Base-by-base conservation (phyloP, 2,113 vertebrate genomes). In the Perca schrenkii region DNA sequence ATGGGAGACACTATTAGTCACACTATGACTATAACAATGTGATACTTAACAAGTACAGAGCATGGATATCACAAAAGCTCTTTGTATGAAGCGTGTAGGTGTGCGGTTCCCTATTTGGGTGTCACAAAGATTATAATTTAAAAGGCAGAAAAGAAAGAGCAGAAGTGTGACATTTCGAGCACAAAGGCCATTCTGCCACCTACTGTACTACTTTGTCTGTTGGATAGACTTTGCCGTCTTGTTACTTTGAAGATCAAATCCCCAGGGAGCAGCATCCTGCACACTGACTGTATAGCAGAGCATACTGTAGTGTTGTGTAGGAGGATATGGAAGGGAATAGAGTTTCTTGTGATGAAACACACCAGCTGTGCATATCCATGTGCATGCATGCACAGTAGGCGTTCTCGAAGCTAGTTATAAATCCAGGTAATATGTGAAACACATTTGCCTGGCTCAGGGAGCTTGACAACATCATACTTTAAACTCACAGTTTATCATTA, bases 111-210 rank as follows among this genome's bases (percentile, higher is more conserved):
- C 14, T 61, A 62, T 76, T 69, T 68, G 52, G n/a, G 53, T 63
- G 76, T 61, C 68, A 68, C 52, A 79, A 76, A 73, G 78, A 86
- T 81, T 77, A 77, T 63, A 80, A 79, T 82, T 85, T 80, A 83
- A 89, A 86, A 77, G 67, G 65, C 49, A 80, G 64, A 63, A 62
- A 77, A 52, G 67, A 87, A 76, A 74, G 53, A 57, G 85, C 61
- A 76, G 43, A 73, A 64, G 54, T 77, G 64, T 89, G 88, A 90
- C 88, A 85, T 85, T 88, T 80, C n/a, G 61, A 85, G 66, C 50
- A 82, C 77, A 90, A 88, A 88, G 86, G 81, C 77, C 79, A 63
- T 77, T 82, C 80, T 75, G 76, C 73, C 87, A 72, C 66, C 71
- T 63, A 65, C 83, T 36, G 80, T 40, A 62, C 43, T 63, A 62